Evolutionary conservation across 2,888 invertebrate genomes (phyloP).

Genomic region (Lymantria dispar): DNA sequence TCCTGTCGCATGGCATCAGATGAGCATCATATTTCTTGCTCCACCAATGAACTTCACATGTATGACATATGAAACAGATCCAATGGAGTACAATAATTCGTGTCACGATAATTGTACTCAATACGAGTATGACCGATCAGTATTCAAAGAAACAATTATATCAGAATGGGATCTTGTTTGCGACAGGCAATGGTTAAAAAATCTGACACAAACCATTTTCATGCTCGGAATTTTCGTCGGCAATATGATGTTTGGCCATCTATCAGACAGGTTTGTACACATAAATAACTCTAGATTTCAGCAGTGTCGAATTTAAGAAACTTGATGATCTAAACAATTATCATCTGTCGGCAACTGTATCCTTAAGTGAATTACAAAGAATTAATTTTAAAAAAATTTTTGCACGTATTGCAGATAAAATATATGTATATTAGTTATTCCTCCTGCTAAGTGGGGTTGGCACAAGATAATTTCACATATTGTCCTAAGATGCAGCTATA

Average conservation of each 20-base stretch:
- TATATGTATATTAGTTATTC: too few relatives aligned
- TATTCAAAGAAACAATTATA: slow-evolving; percentile 87
- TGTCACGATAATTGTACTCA: slow-evolving; percentile 81
- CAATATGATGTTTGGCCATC: slow-evolving; percentile 87
- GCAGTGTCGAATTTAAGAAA: too few relatives aligned
- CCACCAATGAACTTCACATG: slow-evolving; percentile 85
- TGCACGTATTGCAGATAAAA: too few relatives aligned
- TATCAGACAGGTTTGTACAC: slow-evolving; percentile 86
- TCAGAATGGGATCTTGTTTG: slow-evolving; percentile 91
- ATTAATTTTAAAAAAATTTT: too few relatives aligned
- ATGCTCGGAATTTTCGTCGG: slow-evolving; percentile 91
- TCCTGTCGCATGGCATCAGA: slow-evolving; percentile 91
- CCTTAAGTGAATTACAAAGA: too few relatives aligned
- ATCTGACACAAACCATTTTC: slow-evolving; percentile 89
- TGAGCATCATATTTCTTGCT: slow-evolving; percentile 89
- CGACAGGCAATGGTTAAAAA: slow-evolving; percentile 84
- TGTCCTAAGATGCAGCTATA: too few relatives aligned
- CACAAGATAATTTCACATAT: too few relatives aligned
- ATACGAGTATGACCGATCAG: slow-evolving; percentile 83
- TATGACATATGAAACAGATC: slow-evolving; percentile 25
- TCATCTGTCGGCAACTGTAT: too few relatives aligned
- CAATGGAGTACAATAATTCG: slow-evolving; percentile 61
- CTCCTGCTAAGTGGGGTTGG: too few relatives aligned
- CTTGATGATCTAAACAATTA: too few relatives aligned
- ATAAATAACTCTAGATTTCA: too few relatives aligned